Evolutionary conservation across 2,888 invertebrate genomes (phyloP).

Genomic region (Scotopteryx bipunctaria): DNA sequence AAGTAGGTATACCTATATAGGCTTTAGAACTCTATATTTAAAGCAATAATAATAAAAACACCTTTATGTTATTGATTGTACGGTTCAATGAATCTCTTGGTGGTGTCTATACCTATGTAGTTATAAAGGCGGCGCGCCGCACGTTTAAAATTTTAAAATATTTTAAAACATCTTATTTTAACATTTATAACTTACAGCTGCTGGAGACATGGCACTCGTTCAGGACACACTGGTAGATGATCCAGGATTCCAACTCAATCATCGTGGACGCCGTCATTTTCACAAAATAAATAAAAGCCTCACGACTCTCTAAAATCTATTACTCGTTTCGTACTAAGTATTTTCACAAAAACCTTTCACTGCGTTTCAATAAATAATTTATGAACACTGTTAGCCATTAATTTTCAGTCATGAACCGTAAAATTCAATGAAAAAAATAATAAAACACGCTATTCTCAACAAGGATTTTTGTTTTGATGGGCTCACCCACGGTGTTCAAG

Average conservation of each 20-base stretch:
- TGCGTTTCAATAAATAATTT: constrained; percentile 37
- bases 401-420: constrained; percentile 57
- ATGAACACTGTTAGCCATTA: constrained; percentile 36
- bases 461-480: constrained; percentile 56
- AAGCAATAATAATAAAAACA: no score
- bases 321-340: constrained; percentile 36
- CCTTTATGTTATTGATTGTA: no score
- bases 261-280: constrained; percentile 82
- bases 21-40: no score
- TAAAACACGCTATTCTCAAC: constrained; percentile 50
- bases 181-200: constrained; percentile 85
- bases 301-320: constrained; percentile 54
- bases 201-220: constrained; percentile 86
- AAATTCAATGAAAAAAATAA: constrained; percentile 53
- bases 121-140: no score
- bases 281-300: constrained; percentile 45
- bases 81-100: not conserved
- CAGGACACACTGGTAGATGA: constrained; percentile 87
- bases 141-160: no score
- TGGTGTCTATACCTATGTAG: no score
- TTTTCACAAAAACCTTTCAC: constrained; percentile 49
- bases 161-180: no score
- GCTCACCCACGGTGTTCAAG: constrained; percentile 62
- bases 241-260: constrained; percentile 87
- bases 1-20: no score